Percentiles rank a stretch among this genome's conserved stretches.
These are phyloP conservation scores for Eurypyga helias DNA, from an alignment of 2,113 vertebrate genomes.

Conservation along the genomic window DNA sequence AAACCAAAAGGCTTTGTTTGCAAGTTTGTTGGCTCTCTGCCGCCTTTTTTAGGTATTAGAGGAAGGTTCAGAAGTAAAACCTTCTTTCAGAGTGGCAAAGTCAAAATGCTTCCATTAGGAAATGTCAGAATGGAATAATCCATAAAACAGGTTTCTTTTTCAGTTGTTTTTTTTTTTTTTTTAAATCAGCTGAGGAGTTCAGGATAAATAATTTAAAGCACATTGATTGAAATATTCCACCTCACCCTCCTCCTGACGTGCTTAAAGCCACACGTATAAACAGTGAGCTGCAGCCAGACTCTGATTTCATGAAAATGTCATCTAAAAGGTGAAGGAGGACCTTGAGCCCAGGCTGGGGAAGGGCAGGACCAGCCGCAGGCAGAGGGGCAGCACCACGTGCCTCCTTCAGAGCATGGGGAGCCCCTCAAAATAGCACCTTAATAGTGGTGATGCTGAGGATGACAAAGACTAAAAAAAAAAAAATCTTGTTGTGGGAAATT, in stretches of 20 bases:
- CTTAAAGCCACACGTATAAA: background rate
- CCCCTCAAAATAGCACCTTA: background rate
- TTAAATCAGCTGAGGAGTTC: background rate
- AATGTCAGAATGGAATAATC: background rate
- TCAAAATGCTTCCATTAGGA: background rate
- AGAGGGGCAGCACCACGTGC: background rate
- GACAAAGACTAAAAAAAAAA: background rate
- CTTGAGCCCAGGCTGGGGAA: background rate
- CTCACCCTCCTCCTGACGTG: background rate
- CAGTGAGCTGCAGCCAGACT: background rate
- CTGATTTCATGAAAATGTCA: background rate
- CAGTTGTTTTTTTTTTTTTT: background rate
- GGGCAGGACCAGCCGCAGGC: background rate
- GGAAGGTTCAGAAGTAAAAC: background rate
- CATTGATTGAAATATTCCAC: background rate
- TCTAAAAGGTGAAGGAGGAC: background rate
- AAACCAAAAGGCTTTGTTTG: background rate
- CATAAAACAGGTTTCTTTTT: background rate
- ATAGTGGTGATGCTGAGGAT: no score
- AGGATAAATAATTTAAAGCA: background rate
- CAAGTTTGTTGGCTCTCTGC: background rate
- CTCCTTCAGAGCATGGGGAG: background rate
- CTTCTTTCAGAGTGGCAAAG: background rate
- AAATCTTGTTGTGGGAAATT: background rate
- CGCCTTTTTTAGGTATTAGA: background rate